Base-by-base conservation (phyloP, 2,888 invertebrate genomes). In the Clistopyga incitator region DNA sequence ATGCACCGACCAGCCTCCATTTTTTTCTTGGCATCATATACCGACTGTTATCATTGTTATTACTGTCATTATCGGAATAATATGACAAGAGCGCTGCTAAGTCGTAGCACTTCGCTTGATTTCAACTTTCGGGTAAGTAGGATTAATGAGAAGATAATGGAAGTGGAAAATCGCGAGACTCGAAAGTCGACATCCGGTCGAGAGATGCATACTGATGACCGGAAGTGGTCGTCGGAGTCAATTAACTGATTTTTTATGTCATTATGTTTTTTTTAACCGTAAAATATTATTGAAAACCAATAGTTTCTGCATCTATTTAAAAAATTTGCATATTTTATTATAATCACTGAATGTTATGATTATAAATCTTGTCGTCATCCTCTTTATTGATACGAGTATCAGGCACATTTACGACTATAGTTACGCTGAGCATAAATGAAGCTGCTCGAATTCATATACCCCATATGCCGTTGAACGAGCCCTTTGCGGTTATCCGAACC, bases 401-500 rank as follows among this genome's bases (percentile, higher is more conserved):
- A 29, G 29, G 29, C 29, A n/a, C n/a, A 29, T 29, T 29, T 29
- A 29, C 29, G 4, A 29, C 29, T 29, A n/a, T 34, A 10, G 38
- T 38, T 38, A 38, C 10, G 10, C 1, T n/a, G 13, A 13, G 6
- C n/a, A 47, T 6, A 50, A 0, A 50, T 18, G 4, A 10, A 64
- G 34, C 64, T 34, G 15, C 45, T 42, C 18, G 20, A n/a, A 34
- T 67, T 20, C 29, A n/a, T 20, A 45, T 25, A 13, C 20, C 25
- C 29, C 20, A 54, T 11, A 29, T 23, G 15, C 25, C 64, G 15
- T 29, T 29, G 29, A 4, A 56, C 20, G 70, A 50, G 3, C 67
- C 13, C 61, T 72, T 68, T 64, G 67, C 52, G 74, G 70, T 82
- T 75, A 59, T 70, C 42, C 54, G 70, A 25, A 64, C 54, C 54